Conservation (phyloP, 2,888 invertebrate genomes). For the Coecobrya sp. region DNA sequence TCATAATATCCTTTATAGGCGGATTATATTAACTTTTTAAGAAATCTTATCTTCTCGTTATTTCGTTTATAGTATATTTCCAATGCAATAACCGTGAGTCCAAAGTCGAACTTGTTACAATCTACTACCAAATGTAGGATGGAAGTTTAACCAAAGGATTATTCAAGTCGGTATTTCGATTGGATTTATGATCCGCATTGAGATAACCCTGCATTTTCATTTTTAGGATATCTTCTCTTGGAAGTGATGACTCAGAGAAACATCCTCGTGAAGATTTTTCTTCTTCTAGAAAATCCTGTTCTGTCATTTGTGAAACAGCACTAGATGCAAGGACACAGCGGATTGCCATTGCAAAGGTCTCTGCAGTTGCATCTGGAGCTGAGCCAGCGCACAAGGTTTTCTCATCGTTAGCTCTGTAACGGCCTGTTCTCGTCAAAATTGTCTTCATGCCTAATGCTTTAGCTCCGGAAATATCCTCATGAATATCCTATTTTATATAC, state of each 20-base stretch:
- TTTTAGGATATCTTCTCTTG: slow-evolving; percentile 44
- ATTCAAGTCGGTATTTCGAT: neutral
- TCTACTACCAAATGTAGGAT: slow-evolving; percentile 67
- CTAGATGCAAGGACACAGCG: slow-evolving; percentile 59
- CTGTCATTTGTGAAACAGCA: slow-evolving; percentile 67
- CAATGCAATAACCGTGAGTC: no score
- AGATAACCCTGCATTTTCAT: slow-evolving; percentile 67
- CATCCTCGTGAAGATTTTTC: slow-evolving; percentile 62
- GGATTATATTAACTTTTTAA: no score
- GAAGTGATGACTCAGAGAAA: neutral
- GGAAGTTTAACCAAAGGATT: slow-evolving; percentile 51
- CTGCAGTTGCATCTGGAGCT: slow-evolving; percentile 73
- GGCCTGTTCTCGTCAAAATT: slow-evolving; percentile 77
- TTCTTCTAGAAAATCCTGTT: slow-evolving; percentile 62
- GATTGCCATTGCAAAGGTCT: slow-evolving; percentile 71
- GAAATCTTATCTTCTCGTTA: no score
- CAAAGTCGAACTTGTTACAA: no score
- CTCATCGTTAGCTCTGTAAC: slow-evolving; percentile 66
- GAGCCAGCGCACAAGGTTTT: slow-evolving; percentile 53
- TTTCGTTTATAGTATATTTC: no score
- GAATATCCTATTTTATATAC: slow-evolving; percentile 52
- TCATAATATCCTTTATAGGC: no score
- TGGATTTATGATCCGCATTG: slow-evolving; percentile 53
- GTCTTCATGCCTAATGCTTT: slow-evolving; percentile 68
- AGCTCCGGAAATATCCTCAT: slow-evolving; percentile 68